These are phyloP conservation scores for Exaiptasia diaphana DNA, from an alignment of 64 coral and sea anemone species.

Conservation along the genomic window DNA sequence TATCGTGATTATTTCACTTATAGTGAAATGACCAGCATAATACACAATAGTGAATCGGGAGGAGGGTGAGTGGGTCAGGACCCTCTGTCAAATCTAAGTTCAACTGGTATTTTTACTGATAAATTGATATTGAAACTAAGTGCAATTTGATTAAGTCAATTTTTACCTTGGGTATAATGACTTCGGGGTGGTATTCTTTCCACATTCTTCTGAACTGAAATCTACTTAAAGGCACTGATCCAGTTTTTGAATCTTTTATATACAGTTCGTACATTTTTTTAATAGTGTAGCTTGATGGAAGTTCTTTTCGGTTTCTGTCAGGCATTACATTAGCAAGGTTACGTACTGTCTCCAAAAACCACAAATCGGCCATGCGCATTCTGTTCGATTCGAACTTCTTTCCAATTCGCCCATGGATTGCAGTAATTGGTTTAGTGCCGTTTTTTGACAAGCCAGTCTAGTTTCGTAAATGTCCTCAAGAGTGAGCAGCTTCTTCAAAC, in stretches of 20 bases:
- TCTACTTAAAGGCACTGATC: background rate
- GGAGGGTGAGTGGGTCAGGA: too few relatives aligned
- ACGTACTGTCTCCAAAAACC: slow-evolving; percentile 18
- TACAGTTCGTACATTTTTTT: slow-evolving; percentile 10
- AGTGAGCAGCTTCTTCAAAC: too few relatives aligned
- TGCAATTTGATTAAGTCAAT: too few relatives aligned
- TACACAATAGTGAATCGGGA: too few relatives aligned
- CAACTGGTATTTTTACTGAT: too few relatives aligned
- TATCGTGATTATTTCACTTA: too few relatives aligned
- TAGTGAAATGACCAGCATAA: too few relatives aligned
- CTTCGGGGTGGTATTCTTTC: background rate
- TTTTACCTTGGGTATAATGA: slow-evolving; percentile 25
- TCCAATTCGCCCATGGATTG: background rate
- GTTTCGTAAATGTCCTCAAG: too few relatives aligned
- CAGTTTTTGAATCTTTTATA: background rate
- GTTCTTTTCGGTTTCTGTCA: background rate
- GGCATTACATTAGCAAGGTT: slow-evolving; percentile 39
- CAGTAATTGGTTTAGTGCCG: too few relatives aligned
- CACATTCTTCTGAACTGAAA: slow-evolving; percentile 32
- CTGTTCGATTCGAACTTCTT: background rate
- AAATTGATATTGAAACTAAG: too few relatives aligned
- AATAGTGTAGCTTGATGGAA: slow-evolving; percentile 41
- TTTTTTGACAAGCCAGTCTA: too few relatives aligned
- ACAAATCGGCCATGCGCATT: slow-evolving; percentile 14
- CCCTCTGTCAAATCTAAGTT: too few relatives aligned